Evolutionary conservation across 2,797 vertebrate genomes (phyloP).

Genomic region (Acipenser oxyrinchus): DNA sequence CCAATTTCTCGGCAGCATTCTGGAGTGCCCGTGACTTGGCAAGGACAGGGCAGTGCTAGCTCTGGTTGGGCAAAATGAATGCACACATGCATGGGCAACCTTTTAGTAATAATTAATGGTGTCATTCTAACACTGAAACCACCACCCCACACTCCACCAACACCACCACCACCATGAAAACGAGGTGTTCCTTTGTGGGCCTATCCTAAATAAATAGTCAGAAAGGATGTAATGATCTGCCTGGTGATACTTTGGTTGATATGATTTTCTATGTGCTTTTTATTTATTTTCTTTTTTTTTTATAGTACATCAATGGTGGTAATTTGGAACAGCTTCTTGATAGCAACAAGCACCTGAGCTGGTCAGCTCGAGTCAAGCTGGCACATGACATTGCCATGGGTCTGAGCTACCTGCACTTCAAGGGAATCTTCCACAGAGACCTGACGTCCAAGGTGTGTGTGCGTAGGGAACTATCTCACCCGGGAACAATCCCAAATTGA

Average conservation of each 20-base stretch:
- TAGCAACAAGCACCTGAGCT: constrained; percentile 82
- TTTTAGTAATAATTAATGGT: too few relatives aligned
- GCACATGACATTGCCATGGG: constrained; percentile 81
- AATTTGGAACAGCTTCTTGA: constrained; percentile 95
- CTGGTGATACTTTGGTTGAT: neutral
- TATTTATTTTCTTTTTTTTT: constrained; percentile 29
- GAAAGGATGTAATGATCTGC: too few relatives aligned
- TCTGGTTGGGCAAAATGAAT: too few relatives aligned
- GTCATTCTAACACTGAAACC: too few relatives aligned
- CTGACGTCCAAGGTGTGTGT: constrained; percentile 89
- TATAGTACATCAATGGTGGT: constrained; percentile 92
- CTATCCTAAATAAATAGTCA: too few relatives aligned
- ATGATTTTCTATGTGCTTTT: neutral
- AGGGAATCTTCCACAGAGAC: constrained; percentile 96
- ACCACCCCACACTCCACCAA: too few relatives aligned
- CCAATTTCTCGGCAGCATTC: too few relatives aligned
- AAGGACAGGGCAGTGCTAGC: too few relatives aligned
- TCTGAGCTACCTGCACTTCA: constrained; percentile 86
- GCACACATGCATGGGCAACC: too few relatives aligned
- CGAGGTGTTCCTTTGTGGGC: too few relatives aligned
- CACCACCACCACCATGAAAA: too few relatives aligned
- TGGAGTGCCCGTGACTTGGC: too few relatives aligned
- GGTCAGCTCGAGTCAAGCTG: constrained; percentile 80
- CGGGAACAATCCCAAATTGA: neutral
- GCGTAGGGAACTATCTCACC: constrained; percentile 11